phyloP scores from a whole-genome alignment of 2,797 vertebrate species.

The Xiphophorus birchmanni region DNA sequence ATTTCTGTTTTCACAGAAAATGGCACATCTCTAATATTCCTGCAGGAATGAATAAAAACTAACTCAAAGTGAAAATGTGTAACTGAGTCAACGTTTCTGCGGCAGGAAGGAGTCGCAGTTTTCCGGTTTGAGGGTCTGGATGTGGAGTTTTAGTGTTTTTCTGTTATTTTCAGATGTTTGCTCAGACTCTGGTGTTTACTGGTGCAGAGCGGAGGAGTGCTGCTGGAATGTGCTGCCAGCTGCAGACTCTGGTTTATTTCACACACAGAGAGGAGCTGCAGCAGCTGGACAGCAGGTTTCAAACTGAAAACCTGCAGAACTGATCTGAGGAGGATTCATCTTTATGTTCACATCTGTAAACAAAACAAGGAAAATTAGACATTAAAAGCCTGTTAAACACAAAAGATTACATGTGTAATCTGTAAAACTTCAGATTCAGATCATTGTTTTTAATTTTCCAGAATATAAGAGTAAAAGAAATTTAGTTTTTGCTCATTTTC shows the following conservation, averaged over 20 bases:
- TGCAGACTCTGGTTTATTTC: conserved; percentile 63
- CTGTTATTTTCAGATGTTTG: conserved; percentile 64
- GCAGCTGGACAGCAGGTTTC: background rate
- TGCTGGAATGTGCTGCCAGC: conserved; percentile 63
- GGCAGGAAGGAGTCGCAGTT: background rate
- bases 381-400: background rate
- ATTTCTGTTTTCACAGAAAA: too few species aligned
- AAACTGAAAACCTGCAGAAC: background rate
- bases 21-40: too few species aligned
- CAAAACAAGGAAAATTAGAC: background rate
- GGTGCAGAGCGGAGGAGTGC: conserved; percentile 54
- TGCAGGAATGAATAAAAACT: background rate
- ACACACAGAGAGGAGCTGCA: conserved; percentile 14
- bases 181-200: conserved; percentile 54
- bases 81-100: background rate
- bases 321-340: background rate
- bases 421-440: background rate
- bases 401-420: background rate
- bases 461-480: background rate
- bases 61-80: background rate
- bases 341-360: background rate
- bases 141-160: conserved; percentile 36
- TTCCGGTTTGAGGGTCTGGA: background rate
- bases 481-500: background rate
- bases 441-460: background rate